Conservation (phyloP, 53 echinoderm and acorn worm genomes). For the Apostichopus leukothele region DNA sequence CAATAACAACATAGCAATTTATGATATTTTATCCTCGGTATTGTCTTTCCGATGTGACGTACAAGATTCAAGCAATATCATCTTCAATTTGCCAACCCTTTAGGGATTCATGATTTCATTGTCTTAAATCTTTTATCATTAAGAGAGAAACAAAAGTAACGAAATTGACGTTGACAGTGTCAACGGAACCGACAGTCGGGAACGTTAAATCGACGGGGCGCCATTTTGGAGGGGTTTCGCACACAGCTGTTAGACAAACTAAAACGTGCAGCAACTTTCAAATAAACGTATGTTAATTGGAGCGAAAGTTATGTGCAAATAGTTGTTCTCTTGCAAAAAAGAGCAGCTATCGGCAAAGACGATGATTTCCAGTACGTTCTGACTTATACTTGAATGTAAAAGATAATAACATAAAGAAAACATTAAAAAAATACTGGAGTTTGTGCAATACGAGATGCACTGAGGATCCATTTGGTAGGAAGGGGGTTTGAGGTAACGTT, state of each 20-base stretch:
- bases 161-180: constrained; percentile 23
- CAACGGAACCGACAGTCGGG: background rate
- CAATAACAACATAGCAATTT: constrained; percentile 34
- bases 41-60: constrained; percentile 22
- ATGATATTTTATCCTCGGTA: constrained; percentile 17
- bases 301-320: background rate
- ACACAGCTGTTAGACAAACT: constrained; percentile 1
- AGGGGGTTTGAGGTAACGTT: too few relatives aligned
- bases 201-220: background rate
- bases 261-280: background rate
- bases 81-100: background rate
- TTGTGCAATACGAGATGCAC: too few relatives aligned
- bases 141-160: background rate
- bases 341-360: too few relatives aligned
- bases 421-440: too few relatives aligned
- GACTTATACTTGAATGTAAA: too few relatives aligned
- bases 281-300: background rate
- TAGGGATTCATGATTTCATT: background rate
- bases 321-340: too few relatives aligned
- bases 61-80: constrained; percentile 9
- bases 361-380: too few relatives aligned
- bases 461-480: too few relatives aligned
- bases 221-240: background rate
- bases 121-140: background rate
- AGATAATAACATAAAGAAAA: too few relatives aligned